phyloP scores from a whole-genome alignment of 37 sponge, comb jelly and placozoan genomes.

The Aplysina aerophoba region DNA sequence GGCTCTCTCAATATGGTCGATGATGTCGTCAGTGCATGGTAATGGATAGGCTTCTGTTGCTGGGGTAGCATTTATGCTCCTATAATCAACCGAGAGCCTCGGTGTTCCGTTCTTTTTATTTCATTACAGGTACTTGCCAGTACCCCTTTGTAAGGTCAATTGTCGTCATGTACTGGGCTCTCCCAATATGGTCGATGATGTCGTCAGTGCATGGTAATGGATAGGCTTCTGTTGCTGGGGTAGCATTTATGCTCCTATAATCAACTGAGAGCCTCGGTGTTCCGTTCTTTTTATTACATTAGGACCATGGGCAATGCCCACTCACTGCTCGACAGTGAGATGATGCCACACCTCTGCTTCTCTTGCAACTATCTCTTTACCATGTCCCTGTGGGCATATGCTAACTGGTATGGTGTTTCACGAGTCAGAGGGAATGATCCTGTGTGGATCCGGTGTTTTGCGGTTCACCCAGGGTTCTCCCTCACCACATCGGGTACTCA shows the following conservation, averaged over 20 bases:
- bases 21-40: background rate
- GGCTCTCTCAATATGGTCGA: constrained; percentile 21
- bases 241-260: background rate
- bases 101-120: constrained; percentile 51
- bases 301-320: constrained; percentile 58
- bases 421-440: constrained; percentile 4
- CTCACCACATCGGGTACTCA: constrained; percentile 26
- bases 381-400: constrained; percentile 27
- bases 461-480: constrained; percentile 36
- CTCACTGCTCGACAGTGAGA: constrained; percentile 48
- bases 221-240: background rate
- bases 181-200: constrained; percentile 15
- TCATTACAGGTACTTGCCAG: constrained; percentile 58
- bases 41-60: background rate
- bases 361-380: constrained; percentile 45
- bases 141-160: constrained; percentile 56
- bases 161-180: constrained; percentile 41
- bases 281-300: constrained; percentile 56
- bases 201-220: constrained; percentile 4
- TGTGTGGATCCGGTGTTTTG: constrained; percentile 18
- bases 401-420: constrained; percentile 35
- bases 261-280: constrained; percentile 33
- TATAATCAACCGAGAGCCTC: constrained; percentile 29
- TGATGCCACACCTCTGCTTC: constrained; percentile 35
- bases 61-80: background rate